Conservation (phyloP, 2,113 vertebrate species). For the Grantiella picta region DNA sequence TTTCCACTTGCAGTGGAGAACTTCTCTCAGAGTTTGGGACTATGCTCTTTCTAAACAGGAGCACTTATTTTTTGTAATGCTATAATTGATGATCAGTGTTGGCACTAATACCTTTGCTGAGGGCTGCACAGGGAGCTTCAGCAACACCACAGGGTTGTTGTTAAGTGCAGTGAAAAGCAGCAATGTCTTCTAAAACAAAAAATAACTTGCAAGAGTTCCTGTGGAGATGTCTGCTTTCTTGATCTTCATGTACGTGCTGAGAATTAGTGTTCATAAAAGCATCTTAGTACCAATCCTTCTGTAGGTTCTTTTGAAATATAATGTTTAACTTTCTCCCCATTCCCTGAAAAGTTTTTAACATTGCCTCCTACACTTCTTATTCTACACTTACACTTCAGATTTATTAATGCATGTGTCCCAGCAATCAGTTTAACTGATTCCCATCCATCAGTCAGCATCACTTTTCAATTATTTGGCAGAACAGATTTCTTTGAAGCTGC, state of each 20-base stretch:
- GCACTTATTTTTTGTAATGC: not conserved
- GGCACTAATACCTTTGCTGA: not conserved
- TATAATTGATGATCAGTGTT: not conserved
- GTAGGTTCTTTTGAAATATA: not conserved
- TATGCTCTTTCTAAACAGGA: not conserved
- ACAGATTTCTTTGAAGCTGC: not conserved
- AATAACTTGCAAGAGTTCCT: not conserved
- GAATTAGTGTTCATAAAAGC: not conserved
- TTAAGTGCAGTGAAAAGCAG: not conserved
- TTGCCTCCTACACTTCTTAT: not conserved
- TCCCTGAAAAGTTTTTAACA: not conserved
- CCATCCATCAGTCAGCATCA: not conserved
- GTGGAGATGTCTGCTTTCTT: not conserved
- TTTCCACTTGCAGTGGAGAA: not conserved
- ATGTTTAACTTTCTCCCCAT: not conserved
- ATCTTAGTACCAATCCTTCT: not conserved
- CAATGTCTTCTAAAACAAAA: not conserved
- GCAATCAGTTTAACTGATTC: constrained; percentile 52
- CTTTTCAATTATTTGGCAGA: not conserved
- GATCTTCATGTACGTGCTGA: not conserved
- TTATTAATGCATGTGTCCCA: constrained; percentile 35
- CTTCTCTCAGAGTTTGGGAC: not conserved
- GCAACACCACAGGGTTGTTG: not conserved
- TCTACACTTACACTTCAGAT: too few species aligned
- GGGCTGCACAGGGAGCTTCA: not conserved